Conservation (phyloP, 30 jellyfish, hydroid and myxozoan genomes). For the Turritopsis dohrnii region DNA sequence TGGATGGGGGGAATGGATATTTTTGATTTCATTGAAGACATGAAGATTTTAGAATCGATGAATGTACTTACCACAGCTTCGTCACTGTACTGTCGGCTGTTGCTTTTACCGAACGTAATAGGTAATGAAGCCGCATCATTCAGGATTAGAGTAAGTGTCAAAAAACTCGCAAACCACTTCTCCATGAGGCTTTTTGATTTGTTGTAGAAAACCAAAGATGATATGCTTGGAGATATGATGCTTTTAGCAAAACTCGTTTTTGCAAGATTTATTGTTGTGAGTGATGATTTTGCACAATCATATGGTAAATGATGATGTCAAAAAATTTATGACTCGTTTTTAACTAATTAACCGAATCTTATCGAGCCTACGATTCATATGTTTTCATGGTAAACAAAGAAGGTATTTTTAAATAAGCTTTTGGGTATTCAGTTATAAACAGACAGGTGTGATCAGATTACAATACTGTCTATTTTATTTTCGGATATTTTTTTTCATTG, state of each 20-base stretch:
- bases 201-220: too few species aligned
- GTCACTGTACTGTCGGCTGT: neutral
- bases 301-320: neutral
- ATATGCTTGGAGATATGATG: too few species aligned
- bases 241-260: neutral
- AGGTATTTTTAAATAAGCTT: neutral
- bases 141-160: neutral
- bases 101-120: neutral
- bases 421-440: neutral
- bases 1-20: neutral
- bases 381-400: neutral
- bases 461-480: neutral
- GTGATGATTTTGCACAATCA: too few species aligned
- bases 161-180: neutral
- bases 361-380: neutral
- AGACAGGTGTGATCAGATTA: neutral
- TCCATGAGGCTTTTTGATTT: neutral
- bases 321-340: neutral
- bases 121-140: neutral
- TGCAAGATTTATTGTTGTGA: too few species aligned
- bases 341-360: neutral
- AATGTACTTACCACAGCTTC: neutral
- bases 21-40: neutral
- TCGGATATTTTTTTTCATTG: too few species aligned
- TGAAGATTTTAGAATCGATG: too few species aligned